A percentile compares a stretch with the other conserved stretches of the same genome.
These are phyloP conservation scores for Tipula helvola DNA, from an alignment of 2,888 invertebrate species.

Conservation along the genomic window DNA sequence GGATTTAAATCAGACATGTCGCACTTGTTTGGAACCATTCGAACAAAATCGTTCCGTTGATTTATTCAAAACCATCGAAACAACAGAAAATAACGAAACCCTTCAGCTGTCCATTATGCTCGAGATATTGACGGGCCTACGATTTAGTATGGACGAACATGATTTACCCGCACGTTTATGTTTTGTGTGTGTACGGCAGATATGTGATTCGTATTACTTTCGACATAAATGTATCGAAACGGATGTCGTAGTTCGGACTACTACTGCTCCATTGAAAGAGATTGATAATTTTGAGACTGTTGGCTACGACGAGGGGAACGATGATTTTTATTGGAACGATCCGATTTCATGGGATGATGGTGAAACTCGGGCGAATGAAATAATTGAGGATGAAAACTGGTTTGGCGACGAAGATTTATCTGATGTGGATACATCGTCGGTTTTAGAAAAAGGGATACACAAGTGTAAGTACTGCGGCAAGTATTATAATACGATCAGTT, in stretches of 20 bases:
- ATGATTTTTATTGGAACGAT: not conserved
- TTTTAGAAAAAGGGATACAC: not conserved
- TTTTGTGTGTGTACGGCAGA: not conserved
- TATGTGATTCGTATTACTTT: not conserved
- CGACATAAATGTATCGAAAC: not conserved
- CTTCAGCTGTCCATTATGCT: not conserved
- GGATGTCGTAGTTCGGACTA: not conserved
- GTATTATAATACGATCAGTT: not conserved
- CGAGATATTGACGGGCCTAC: not conserved
- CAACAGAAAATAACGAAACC: not conserved
- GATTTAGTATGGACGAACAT: not conserved
- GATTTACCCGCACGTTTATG: not conserved
- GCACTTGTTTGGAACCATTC: not conserved
- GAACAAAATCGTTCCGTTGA: not conserved
- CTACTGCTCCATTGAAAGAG: not conserved
- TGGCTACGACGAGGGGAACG: not conserved
- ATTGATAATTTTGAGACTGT: not conserved
- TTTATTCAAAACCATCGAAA: not conserved
- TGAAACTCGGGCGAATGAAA: not conserved
- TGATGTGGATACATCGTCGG: not conserved
- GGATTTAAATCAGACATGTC: not conserved
- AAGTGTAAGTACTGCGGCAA: not conserved
- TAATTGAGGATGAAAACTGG: not conserved
- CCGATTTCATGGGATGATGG: not conserved
- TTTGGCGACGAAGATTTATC: not conserved